Evolutionary conservation across 2,888 invertebrate genomes (phyloP).

Genomic region (Galeruca laticollis): DNA sequence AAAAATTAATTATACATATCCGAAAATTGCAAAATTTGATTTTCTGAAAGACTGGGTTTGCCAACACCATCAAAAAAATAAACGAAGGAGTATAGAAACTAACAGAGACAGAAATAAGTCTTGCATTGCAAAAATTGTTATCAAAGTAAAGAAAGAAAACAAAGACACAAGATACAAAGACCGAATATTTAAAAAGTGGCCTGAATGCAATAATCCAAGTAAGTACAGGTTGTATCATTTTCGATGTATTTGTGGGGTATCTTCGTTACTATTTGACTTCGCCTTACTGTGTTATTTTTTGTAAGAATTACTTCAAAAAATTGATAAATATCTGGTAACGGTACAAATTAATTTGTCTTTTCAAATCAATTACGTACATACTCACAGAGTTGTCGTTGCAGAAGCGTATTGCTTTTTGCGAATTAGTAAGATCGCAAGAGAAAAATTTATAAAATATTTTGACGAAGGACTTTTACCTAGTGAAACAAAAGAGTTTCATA

Average conservation of each 20-base stretch:
- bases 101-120: slow-evolving; percentile 11
- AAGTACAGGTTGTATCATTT: too few relatives aligned
- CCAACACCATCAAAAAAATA: neutral
- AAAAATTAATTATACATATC: too few relatives aligned
- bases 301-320: neutral
- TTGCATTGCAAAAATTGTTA: slow-evolving; percentile 18
- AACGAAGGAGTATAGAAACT: neutral
- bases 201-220: too few relatives aligned
- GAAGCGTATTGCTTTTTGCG: slow-evolving; percentile 25
- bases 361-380: slow-evolving; percentile 6
- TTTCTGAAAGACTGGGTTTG: slow-evolving; percentile 1
- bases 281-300: neutral
- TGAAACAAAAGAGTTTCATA: slow-evolving; percentile 35
- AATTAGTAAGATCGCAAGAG: slow-evolving; percentile 11
- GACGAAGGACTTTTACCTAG: neutral
- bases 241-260: too few relatives aligned
- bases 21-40: slow-evolving; percentile 3
- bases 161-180: slow-evolving; percentile 24
- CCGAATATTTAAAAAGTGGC: too few relatives aligned
- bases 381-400: slow-evolving; percentile 20
- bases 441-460: slow-evolving; percentile 11
- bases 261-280: too few relatives aligned
- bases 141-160: slow-evolving; percentile 20
- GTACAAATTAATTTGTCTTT: neutral
- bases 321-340: neutral